Percentiles rank a stretch among this genome's conserved stretches.
Conservation (phyloP, 2,113 vertebrate genomes). For the Misgurnus mizolepis region DNA sequence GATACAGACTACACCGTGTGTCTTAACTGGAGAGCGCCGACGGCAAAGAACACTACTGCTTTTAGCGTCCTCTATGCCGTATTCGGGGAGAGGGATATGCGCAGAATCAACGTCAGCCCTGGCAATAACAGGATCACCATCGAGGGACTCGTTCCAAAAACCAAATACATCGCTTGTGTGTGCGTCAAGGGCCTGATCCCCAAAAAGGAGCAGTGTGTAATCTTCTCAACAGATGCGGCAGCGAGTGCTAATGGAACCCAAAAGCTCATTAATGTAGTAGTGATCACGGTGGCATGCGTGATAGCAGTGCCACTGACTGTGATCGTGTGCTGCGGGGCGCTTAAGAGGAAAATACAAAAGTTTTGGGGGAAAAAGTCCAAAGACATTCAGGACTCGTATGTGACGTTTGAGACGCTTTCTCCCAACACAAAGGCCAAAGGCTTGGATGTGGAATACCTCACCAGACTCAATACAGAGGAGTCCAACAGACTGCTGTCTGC, state of each 20-base stretch:
- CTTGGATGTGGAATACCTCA: slow-evolving; percentile 83
- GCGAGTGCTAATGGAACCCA: slow-evolving; percentile 88
- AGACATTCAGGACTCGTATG: slow-evolving; percentile 85
- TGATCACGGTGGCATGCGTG: slow-evolving; percentile 90
- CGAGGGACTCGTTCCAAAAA: slow-evolving; percentile 86
- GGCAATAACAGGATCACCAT: slow-evolving; percentile 86
- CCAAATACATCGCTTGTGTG: slow-evolving; percentile 93
- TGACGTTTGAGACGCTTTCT: slow-evolving; percentile 88
- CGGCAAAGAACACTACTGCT: slow-evolving; percentile 80
- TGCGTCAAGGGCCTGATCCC: slow-evolving; percentile 86
- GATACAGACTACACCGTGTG: slow-evolving; percentile 90
- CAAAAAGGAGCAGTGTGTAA: slow-evolving; percentile 91
- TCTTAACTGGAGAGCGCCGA: slow-evolving; percentile 88
- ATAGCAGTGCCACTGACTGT: slow-evolving; percentile 91
- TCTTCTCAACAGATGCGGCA: slow-evolving; percentile 93
- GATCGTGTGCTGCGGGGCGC: slow-evolving; percentile 88
- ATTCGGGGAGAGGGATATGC: slow-evolving; percentile 92
- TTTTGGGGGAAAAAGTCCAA: slow-evolving; percentile 78
- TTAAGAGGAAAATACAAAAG: slow-evolving; percentile 88
- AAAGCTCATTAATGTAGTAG: slow-evolving; percentile 93
- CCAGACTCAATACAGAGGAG: slow-evolving; percentile 82
- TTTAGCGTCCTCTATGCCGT: slow-evolving; percentile 89
- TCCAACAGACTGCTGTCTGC: slow-evolving; percentile 89
- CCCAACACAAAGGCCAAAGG: slow-evolving; percentile 81
- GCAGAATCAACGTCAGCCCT: slow-evolving; percentile 81